phyloP scores from a whole-genome alignment of 2,797 vertebrate species.

The Sebastes steindachneri region DNA sequence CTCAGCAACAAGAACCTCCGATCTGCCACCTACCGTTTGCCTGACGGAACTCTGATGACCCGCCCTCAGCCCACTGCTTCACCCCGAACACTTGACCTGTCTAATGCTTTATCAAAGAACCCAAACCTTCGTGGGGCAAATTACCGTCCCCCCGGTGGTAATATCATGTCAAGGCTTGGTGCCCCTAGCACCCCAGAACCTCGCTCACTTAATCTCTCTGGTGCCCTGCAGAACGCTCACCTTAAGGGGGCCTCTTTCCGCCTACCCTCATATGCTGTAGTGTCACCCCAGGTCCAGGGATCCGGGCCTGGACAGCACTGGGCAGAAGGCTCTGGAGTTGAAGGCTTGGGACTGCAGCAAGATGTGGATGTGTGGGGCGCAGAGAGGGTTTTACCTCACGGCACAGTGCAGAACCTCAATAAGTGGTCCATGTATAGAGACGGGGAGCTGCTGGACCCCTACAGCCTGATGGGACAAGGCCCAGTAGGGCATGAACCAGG shows the following conservation, averaged over 20 bases:
- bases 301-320: slow-evolving; percentile 84
- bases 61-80: slow-evolving; percentile 41
- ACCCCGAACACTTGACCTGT: slow-evolving; percentile 63
- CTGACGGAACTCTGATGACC: slow-evolving; percentile 66
- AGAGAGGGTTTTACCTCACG: slow-evolving; percentile 83
- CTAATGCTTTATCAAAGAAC: slow-evolving; percentile 74
- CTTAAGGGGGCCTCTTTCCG: slow-evolving; percentile 77
- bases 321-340: slow-evolving; percentile 77
- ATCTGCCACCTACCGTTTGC: slow-evolving; percentile 71
- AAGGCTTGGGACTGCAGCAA: slow-evolving; percentile 65
- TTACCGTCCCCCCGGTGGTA: slow-evolving; percentile 68
- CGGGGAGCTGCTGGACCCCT: slow-evolving; percentile 77
- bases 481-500: slow-evolving; percentile 53
- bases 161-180: slow-evolving; percentile 68
- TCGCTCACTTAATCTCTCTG: slow-evolving; percentile 67
- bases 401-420: slow-evolving; percentile 81
- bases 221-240: slow-evolving; percentile 75
- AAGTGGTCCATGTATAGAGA: slow-evolving; percentile 84
- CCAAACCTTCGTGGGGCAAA: slow-evolving; percentile 70
- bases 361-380: slow-evolving; percentile 82
- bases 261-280: slow-evolving; percentile 89
- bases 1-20: slow-evolving; percentile 69
- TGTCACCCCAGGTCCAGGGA: slow-evolving; percentile 89
- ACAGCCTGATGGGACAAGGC: slow-evolving; percentile 67
- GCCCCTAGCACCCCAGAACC: slow-evolving; percentile 62